Evolutionary conservation across 2,797 vertebrate species (phyloP).

Genomic region (Cirrhinus mrigala): DNA sequence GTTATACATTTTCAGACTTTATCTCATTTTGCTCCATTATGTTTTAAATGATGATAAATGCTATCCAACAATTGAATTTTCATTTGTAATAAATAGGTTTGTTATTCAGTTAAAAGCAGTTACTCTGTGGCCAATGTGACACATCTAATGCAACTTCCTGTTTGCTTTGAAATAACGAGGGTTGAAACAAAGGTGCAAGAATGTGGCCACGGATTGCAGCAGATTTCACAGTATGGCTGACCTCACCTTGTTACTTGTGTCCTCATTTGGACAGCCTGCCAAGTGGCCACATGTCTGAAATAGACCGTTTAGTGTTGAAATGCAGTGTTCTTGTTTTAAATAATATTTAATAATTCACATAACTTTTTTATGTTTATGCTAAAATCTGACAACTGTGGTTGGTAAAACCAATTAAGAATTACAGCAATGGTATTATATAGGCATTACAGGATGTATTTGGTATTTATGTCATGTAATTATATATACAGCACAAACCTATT

Average conservation of each 20-base stretch:
- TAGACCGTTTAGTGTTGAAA: conserved; percentile 32
- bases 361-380: background rate
- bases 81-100: background rate
- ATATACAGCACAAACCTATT: background rate
- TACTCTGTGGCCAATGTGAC: background rate
- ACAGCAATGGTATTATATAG: background rate
- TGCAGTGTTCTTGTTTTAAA: background rate
- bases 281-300: background rate
- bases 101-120: background rate
- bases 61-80: background rate
- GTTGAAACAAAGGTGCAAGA: conserved; percentile 15
- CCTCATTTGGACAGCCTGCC: background rate
- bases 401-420: background rate
- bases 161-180: conserved; percentile 3
- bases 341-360: background rate
- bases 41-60: background rate
- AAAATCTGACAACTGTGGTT: background rate
- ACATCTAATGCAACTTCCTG: conserved; percentile 8
- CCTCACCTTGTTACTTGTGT: conserved; percentile 11
- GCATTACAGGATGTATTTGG: background rate
- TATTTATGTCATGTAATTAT: background rate
- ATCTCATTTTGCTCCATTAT: background rate
- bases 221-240: conserved; percentile 6
- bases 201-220: background rate
- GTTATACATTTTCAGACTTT: background rate